Percentiles rank a stretch among this genome's conserved stretches.
Conservation (phyloP, 37 sponge, comb jelly and placozoan species). For the Halisarca cf. caerulea region DNA sequence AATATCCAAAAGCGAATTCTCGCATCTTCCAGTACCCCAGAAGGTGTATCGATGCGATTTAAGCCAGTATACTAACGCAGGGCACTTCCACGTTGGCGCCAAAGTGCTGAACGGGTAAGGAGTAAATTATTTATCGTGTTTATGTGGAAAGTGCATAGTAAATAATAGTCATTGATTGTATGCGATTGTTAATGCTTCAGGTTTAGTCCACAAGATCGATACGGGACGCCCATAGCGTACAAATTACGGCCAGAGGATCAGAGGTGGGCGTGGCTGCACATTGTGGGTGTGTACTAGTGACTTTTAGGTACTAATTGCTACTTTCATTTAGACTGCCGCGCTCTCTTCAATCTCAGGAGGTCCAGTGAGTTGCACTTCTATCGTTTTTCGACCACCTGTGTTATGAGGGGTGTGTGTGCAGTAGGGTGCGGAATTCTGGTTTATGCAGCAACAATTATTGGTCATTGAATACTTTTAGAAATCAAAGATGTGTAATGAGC, state of each 20-base stretch:
- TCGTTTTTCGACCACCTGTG: too few species aligned
- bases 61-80: constrained; percentile 43
- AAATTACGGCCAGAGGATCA: constrained; percentile 13
- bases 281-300: too few species aligned
- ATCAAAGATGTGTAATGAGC: neutral
- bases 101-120: constrained; percentile 37
- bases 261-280: neutral
- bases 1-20: neutral
- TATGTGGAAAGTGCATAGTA: too few species aligned
- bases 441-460: too few species aligned
- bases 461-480: too few species aligned
- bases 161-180: too few species aligned
- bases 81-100: constrained; percentile 36
- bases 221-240: neutral
- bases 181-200: too few species aligned
- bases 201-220: neutral
- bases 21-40: constrained; percentile 19
- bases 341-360: neutral
- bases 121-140: too few species aligned
- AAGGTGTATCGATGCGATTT: constrained; percentile 48
- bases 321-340: neutral
- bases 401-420: too few species aligned
- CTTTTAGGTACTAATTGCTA: too few species aligned
- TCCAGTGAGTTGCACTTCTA: constrained; percentile 12
- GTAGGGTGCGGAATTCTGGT: too few species aligned